phyloP scores from a whole-genome alignment of 2,113 vertebrate genomes.

The Phylloscopus trochilus region DNA sequence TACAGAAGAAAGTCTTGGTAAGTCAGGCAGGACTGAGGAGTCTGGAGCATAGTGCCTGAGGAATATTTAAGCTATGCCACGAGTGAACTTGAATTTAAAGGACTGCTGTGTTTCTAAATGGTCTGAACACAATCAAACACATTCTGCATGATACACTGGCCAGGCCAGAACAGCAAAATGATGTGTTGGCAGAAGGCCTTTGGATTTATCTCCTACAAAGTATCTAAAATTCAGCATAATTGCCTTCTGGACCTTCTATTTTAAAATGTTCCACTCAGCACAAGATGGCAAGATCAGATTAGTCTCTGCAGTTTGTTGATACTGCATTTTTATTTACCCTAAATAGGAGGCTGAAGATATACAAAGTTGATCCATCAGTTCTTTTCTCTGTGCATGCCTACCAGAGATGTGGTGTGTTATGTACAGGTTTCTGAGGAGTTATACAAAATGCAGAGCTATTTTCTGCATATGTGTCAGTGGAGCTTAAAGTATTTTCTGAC shows the following conservation, averaged over 20 bases:
- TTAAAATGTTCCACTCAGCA: constrained; percentile 58
- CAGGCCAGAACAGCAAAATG: constrained; percentile 23
- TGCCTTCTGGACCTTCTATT: constrained; percentile 60
- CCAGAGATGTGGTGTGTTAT: background rate
- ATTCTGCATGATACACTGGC: background rate
- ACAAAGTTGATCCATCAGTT: constrained; percentile 9
- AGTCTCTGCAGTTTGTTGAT: constrained; percentile 53
- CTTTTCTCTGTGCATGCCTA: background rate
- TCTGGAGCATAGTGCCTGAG: constrained; percentile 17
- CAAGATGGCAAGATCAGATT: constrained; percentile 48
- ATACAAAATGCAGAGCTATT: background rate
- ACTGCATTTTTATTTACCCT: constrained; percentile 47
- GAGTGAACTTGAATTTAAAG: constrained; percentile 8
- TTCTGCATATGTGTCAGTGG: background rate
- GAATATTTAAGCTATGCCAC: constrained; percentile 6
- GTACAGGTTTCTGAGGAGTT: background rate
- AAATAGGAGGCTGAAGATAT: constrained; percentile 34
- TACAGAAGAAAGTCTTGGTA: background rate
- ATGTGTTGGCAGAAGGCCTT: constrained; percentile 7
- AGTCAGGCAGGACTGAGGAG: constrained; percentile 13
- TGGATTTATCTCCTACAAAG: constrained; percentile 41
- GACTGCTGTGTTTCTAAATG: background rate
- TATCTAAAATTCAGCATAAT: constrained; percentile 64
- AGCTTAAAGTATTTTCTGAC: background rate
- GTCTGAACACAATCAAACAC: background rate